Evolutionary conservation across 1,140 invertebrate species (phyloP), one percentile per base, ranked within the genome.

Genomic region (Thalassaphorura encarpata): DNA sequence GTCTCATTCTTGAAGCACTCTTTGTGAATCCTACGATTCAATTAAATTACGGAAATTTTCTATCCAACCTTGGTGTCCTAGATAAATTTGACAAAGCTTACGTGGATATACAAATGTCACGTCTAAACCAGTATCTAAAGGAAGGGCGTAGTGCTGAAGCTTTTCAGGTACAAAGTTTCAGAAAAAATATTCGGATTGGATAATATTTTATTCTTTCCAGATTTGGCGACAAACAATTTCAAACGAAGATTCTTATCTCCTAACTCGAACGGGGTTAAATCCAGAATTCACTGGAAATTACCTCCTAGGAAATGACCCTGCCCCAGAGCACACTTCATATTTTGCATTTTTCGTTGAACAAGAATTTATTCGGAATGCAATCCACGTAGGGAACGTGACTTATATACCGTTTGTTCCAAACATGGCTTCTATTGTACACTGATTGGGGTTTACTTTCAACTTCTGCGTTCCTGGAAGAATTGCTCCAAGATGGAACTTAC

Each of bases 361-460:
- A n/a, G 3, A 5, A 2, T 23, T 13, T 5, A 21, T 41, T 18
- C 31, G 33, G n/a, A 8, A 36, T 5, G 3, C 19, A 23, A 40
- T 52, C 26, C 50, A 40, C 50, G 36, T 40, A n/a, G 48, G 48
- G 5, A 51, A 53, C 21, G n/a, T 26, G 5, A 23, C 51, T 6
- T 53, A 43, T 28, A 23, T 11, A 13, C 27, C 19, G 26, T 33
- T n/a, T 6, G 13, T 15, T 19, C 43, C 5, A 24, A 85, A 88
- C 1, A 82, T 87, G 64, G 63, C 74, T 16, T 68, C 94, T 4
- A 78, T 81, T 48, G 68, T 75, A 24, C 90, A 95, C 73, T n/a
- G n/a, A n/a, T 76, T 94, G 0, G 87, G 92, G 81, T 77, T 89
- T 64, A 86, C 84, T 0, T 79, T 89, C 23, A 83, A 84, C 36